Evolutionary conservation across 2,113 vertebrate species (phyloP), one percentile per base, ranked within the genome.

Genomic region (Ochotona princeps): DNA sequence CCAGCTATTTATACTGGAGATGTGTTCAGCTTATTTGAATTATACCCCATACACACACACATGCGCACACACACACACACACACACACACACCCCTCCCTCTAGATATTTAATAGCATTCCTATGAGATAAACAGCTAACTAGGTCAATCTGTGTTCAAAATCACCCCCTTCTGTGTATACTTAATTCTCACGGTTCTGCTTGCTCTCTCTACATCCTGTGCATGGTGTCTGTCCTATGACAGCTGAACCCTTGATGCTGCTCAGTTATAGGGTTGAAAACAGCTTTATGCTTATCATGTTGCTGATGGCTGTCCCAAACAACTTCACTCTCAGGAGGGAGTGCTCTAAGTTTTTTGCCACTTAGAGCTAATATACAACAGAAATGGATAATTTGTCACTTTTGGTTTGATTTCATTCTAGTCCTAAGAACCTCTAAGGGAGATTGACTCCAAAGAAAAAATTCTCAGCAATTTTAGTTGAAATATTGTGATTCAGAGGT

Each of bases 401-500:
- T n/a, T 67, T 13, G 15, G 60, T 90, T 61, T 91, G 44, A 80
- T 54, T 89, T 88, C 47, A 66, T 35, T 72, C 28, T 61, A 93
- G 13, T 23, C 35, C 74, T 70, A 88, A 35, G 35, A 94, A 83
- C 69, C 25, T 32, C 12, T 91, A n/a, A 80, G 30, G 28, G 26
- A 44, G 30, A 73, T 67, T 13, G 1, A 93, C 21, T 10, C 25
- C 67, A 47, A 18, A 84, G 70, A 51, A 89, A 57, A 57, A 57
- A 83, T 30, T 54, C 12, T 69, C n/a, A 5, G 32, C 51, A 44
- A 23, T 30, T 57, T 49, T 47, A 69, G 25, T 44, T 63, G 32
- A 49, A 60, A 92, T 91, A 63, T 47, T 44, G 8, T 70, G 38
- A 87, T 86, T 74, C 70, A 86, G 83, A 95, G 32, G 23, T 85